phyloP scores from a whole-genome alignment of 2,888 invertebrate genomes.

The Tenthredo livida region DNA sequence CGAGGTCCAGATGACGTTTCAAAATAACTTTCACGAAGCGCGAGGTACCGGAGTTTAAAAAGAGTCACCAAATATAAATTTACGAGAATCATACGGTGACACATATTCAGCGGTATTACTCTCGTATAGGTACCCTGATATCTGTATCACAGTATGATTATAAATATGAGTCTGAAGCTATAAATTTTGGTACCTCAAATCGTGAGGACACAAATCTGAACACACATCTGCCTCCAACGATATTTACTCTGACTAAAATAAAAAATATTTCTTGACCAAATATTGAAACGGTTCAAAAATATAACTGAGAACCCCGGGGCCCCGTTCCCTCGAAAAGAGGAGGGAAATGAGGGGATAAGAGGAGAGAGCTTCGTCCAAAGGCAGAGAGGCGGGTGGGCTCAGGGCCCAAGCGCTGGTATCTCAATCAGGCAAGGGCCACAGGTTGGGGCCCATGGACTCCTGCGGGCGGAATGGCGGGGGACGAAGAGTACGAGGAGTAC shows the following conservation, averaged over 20 bases:
- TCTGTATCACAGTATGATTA: neutral
- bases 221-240: neutral
- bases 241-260: neutral
- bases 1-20: conserved; percentile 49
- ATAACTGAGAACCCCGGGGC: conserved; percentile 60
- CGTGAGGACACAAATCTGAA: neutral
- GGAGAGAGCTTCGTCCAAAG: conserved; percentile 41
- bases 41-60: neutral
- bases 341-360: conserved; percentile 48
- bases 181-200: neutral
- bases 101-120: neutral
- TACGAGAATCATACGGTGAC: neutral
- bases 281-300: neutral
- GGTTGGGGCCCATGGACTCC: conserved; percentile 73
- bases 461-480: conserved; percentile 64
- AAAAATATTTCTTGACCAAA: neutral
- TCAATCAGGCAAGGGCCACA: conserved; percentile 75
- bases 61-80: conserved; percentile 12
- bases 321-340: conserved; percentile 51
- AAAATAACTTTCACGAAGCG: conserved; percentile 47
- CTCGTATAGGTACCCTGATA: neutral
- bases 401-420: conserved; percentile 71
- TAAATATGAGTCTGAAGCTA: neutral
- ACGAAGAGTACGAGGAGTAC: conserved; percentile 57
- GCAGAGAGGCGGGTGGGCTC: conserved; percentile 56